Percentiles rank a stretch among this genome's conserved stretches.
These are phyloP conservation scores for Melanotus villosus DNA, from an alignment of 2,888 invertebrate species.

Conservation along the genomic window DNA sequence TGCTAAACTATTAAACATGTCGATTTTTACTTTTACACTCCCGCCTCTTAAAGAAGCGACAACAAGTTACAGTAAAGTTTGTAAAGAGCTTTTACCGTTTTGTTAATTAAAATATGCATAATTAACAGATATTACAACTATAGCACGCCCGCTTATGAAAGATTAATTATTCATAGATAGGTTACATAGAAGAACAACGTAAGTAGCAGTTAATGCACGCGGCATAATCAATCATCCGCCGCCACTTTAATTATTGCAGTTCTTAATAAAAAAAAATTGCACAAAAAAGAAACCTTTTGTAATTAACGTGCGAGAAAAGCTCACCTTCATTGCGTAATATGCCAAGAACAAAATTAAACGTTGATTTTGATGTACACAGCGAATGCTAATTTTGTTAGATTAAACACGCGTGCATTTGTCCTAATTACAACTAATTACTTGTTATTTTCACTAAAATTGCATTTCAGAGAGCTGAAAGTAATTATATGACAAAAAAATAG, in stretches of 20 bases:
- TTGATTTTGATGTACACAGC: too few species aligned
- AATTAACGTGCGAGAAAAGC: conserved; percentile 13
- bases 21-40: too few species aligned
- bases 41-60: background rate
- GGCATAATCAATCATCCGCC: conserved; percentile 33
- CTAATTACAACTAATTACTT: too few species aligned
- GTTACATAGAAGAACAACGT: conserved; percentile 15
- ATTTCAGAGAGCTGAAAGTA: too few species aligned
- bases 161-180: conserved; percentile 38
- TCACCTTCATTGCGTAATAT: background rate
- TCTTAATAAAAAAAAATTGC: background rate
- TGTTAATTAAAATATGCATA: conserved; percentile 42
- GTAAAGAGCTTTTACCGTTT: conserved; percentile 26
- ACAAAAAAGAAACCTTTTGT: background rate
- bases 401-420: too few species aligned
- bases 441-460: too few species aligned
- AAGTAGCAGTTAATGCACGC: conserved; percentile 36
- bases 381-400: too few species aligned
- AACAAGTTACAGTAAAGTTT: conserved; percentile 26
- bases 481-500: too few species aligned
- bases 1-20: too few species aligned
- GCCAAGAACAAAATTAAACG: too few species aligned
- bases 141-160: conserved; percentile 21
- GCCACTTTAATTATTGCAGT: conserved; percentile 32
- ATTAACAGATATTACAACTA: conserved; percentile 39